A percentile compares a stretch with the other conserved stretches of the same genome.
Conservation (phyloP, 2,797 vertebrate species). For the Lycodopsis pacificus region DNA sequence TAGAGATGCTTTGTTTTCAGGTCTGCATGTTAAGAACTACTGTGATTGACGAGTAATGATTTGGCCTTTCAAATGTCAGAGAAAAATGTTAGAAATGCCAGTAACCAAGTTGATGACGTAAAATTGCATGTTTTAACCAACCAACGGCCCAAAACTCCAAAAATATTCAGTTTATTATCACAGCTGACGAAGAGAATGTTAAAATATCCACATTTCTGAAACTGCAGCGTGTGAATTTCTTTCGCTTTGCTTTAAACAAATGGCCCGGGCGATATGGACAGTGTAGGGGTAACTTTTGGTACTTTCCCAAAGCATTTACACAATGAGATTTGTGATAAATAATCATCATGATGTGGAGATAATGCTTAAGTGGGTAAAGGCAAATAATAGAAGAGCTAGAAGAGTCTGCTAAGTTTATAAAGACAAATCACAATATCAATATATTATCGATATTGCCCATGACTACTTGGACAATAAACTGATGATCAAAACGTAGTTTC, state of each 20-base stretch:
- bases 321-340: neutral
- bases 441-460: neutral
- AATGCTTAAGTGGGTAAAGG: neutral
- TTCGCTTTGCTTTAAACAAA: neutral
- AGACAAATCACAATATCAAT: neutral
- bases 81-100: neutral
- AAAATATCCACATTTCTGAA: neutral
- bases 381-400: neutral
- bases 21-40: neutral
- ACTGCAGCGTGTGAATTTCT: neutral
- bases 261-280: neutral
- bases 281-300: neutral
- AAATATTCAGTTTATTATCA: neutral
- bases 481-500: neutral
- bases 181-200: neutral
- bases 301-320: neutral
- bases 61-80: neutral
- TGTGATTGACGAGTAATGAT: conserved; percentile 1
- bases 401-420: neutral
- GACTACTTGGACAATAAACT: neutral
- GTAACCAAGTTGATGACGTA: neutral
- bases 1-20: neutral
- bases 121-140: conserved; percentile 6
- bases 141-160: neutral
- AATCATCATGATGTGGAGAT: neutral